Percentiles rank a stretch among this genome's conserved stretches.
Conservation (phyloP, 2,888 invertebrate species). For the Drosophila niveifrons region DNA sequence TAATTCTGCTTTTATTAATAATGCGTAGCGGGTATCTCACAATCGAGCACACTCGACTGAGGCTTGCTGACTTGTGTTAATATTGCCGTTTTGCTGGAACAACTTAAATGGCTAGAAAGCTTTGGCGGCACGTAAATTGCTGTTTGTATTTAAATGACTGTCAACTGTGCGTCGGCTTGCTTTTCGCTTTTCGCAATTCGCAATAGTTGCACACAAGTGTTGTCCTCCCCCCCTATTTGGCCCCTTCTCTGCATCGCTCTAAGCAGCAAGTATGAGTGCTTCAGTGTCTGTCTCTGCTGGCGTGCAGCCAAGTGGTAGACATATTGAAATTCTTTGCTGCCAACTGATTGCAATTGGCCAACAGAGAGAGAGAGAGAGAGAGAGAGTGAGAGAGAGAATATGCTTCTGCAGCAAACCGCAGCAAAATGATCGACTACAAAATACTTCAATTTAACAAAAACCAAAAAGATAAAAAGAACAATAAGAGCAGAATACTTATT, state of each 20-base stretch:
- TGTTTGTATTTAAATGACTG: slow-evolving; percentile 43
- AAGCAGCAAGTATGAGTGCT: slow-evolving; percentile 1
- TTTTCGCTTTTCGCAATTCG: not conserved
- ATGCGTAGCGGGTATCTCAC: too few relatives aligned
- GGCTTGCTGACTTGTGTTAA: slow-evolving; percentile 3
- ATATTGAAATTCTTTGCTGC: slow-evolving; percentile 5
- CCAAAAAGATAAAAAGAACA: too few relatives aligned
- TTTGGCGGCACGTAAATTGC: slow-evolving; percentile 40
- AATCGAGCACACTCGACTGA: too few relatives aligned
- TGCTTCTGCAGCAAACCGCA: not conserved
- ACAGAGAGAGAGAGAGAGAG: not conserved
- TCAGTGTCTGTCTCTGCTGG: not conserved
- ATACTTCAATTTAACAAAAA: not conserved
- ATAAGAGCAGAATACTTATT: not conserved
- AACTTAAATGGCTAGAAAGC: slow-evolving; percentile 22
- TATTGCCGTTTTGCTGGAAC: slow-evolving; percentile 11
- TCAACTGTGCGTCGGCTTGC: not conserved
- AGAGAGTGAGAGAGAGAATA: not conserved
- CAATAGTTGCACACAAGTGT: not conserved
- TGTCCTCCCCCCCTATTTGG: too few relatives aligned
- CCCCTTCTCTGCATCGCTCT: not conserved
- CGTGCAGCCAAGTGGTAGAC: not conserved
- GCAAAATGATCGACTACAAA: not conserved
- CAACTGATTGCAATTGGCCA: not conserved
- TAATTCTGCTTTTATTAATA: too few relatives aligned